Evolutionary conservation across 2,888 invertebrate species (phyloP).

Genomic region (Volucella bombylans): DNA sequence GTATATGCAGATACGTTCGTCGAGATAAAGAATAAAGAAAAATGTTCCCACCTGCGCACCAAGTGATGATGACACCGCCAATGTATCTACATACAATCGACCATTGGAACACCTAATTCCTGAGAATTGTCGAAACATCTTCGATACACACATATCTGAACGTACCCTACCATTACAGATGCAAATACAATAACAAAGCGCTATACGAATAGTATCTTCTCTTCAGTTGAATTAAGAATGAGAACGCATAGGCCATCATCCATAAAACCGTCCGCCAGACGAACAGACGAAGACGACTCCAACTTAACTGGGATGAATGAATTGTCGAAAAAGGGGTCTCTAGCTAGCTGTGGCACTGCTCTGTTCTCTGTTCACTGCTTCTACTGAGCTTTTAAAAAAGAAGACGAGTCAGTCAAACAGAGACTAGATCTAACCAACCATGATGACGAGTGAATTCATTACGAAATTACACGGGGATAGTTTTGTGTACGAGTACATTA

Average conservation of each 20-base stretch:
- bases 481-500: constrained; percentile 31
- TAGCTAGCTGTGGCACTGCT: too few species aligned
- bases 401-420: constrained; percentile 33
- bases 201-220: background rate
- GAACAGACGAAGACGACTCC: constrained; percentile 13
- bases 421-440: constrained; percentile 61
- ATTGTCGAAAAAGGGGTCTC: constrained; percentile 36
- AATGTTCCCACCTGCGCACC: constrained; percentile 61
- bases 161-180: constrained; percentile 30
- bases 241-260: constrained; percentile 55
- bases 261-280: constrained; percentile 34
- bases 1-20: constrained; percentile 41
- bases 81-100: constrained; percentile 51
- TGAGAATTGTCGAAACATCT: constrained; percentile 69
- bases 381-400: constrained; percentile 48
- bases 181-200: constrained; percentile 5
- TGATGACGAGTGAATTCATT: constrained; percentile 72
- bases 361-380: constrained; percentile 21
- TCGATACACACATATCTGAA: constrained; percentile 40
- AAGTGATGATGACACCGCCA: constrained; percentile 52
- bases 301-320: constrained; percentile 38
- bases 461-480: constrained; percentile 68
- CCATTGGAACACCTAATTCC: constrained; percentile 64
- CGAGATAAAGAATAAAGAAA: constrained; percentile 43
- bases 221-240: constrained; percentile 19